Percentiles rank a stretch among this genome's conserved stretches.
These are phyloP conservation scores for Formicarius rufipectus DNA, from an alignment of 2,113 vertebrate species.

Conservation along the genomic window DNA sequence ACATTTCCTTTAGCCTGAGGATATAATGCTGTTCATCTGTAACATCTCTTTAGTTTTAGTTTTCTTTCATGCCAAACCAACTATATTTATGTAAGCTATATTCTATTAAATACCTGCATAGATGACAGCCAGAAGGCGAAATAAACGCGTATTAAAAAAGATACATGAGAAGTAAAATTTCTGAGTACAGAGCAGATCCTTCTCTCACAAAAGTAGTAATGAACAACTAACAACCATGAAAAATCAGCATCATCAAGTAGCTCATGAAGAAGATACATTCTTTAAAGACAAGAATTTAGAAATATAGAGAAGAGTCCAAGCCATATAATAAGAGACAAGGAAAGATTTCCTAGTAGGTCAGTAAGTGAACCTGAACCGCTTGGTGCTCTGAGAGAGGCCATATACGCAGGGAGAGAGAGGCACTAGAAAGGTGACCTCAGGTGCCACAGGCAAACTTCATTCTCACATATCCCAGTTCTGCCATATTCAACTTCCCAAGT, in stretches of 20 bases:
- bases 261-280: neutral
- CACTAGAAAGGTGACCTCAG: neutral
- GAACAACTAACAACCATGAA: neutral
- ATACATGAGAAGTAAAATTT: neutral
- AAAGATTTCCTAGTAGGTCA: neutral
- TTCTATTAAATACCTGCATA: neutral
- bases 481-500: neutral
- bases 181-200: neutral
- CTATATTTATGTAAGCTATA: neutral
- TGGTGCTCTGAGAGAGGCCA: neutral
- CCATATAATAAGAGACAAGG: neutral
- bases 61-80: neutral
- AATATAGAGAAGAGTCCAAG: neutral
- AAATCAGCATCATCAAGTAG: neutral
- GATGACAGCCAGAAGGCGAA: neutral
- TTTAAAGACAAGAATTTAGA: neutral
- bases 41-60: neutral
- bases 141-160: neutral
- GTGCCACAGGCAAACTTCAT: neutral
- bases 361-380: neutral
- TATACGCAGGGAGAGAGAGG: neutral
- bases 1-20: neutral
- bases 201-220: neutral
- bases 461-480: neutral
- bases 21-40: neutral